Evolutionary conservation across 2,113 vertebrate genomes (phyloP), one percentile per base, ranked within the genome.

Genomic region (Phrynocephalus versicolor): DNA sequence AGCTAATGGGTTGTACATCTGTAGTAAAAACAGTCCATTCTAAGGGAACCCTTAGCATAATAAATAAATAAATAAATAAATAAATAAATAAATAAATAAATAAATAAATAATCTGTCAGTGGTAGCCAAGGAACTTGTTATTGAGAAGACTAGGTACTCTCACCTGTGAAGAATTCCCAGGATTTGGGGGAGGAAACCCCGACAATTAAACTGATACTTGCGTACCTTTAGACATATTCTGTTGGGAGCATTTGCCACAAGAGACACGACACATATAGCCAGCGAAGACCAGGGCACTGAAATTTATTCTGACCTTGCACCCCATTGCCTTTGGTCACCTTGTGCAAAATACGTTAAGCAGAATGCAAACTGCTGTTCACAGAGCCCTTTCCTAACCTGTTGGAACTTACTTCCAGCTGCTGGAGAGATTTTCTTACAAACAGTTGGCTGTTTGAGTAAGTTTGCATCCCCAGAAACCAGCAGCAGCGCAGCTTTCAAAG

Each of bases 401-500:
- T 83, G 88, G 90, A 19, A 92, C 92, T 90, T 72, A 64, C 82
- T 92, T 91, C 86, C 93, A 90, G 89, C 89, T 94, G 92, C 91
- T 84, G 75, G 58, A 79, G 82, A 91, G 89, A 93, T 94, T 92
- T 88, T 88, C 88, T 94, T 93, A 94, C 93, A 18, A 90, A 85
- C 89, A 95, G 89, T 90, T 94, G 92, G 89, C 90, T 88, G 8
- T 75, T 67, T 67, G 84, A 85, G 94, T 94, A 80, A 75, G 77
- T 85, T 7, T 89, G 74, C 70, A 73, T 90, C 87, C 79, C 84
- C 87, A 70, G 88, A 86, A 85, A 89, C 81, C 10, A 51, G 58
- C 55, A 84, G 73, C 84, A 27, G 89, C 85, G 91, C 88, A 67
- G 77, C 87, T 92, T 92, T 93, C 91, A 90, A 82, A 87, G 77